Evolutionary conservation across 2,113 vertebrate genomes (phyloP).

Genomic region (Bufo bufo): DNA sequence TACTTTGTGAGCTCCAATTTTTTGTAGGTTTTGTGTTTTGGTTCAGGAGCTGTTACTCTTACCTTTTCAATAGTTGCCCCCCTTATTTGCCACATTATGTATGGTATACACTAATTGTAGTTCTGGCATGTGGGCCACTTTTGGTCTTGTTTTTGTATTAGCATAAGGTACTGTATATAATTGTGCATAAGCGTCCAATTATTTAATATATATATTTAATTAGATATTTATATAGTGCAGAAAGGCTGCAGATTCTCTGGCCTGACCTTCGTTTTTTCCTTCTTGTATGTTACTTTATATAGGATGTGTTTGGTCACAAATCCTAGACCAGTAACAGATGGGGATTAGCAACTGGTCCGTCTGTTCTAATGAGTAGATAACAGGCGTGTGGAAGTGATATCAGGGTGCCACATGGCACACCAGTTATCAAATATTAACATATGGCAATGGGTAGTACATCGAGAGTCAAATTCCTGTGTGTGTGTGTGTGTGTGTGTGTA

Average conservation of each 20-base stretch:
- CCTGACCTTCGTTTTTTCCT: neutral
- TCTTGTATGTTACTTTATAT: neutral
- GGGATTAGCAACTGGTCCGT: conserved; percentile 17
- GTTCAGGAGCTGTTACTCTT: too few relatives aligned
- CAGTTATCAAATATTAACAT: neutral
- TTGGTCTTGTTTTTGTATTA: too few relatives aligned
- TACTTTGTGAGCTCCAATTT: too few relatives aligned
- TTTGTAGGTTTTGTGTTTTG: too few relatives aligned
- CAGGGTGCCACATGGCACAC: neutral
- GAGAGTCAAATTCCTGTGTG: neutral
- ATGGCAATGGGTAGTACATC: neutral
- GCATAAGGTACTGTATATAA: too few relatives aligned
- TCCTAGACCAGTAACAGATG: conserved; percentile 1
- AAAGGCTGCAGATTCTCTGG: neutral
- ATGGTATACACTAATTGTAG: too few relatives aligned
- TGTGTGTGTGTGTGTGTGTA: too few relatives aligned
- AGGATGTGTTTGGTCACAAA: neutral
- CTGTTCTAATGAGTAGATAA: neutral
- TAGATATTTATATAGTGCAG: neutral
- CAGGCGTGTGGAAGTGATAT: neutral
- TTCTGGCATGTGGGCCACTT: too few relatives aligned
- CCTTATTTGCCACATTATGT: too few relatives aligned
- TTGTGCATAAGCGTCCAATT: too few relatives aligned
- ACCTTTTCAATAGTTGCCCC: too few relatives aligned
- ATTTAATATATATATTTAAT: too few relatives aligned